Evolutionary conservation across 2,888 invertebrate species (phyloP).

Genomic region (Pomacea canaliculata): DNA sequence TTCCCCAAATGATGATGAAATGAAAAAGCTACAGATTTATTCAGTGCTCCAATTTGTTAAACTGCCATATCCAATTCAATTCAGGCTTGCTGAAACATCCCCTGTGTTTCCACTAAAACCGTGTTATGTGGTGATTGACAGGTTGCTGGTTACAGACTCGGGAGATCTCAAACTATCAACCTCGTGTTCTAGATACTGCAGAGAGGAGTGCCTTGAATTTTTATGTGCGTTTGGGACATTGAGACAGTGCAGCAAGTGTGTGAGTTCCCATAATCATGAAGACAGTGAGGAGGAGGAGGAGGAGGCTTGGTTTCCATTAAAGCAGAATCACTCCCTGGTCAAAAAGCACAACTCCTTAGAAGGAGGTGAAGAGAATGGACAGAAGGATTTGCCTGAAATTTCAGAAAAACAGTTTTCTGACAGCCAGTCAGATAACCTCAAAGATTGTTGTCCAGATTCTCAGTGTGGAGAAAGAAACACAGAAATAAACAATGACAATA

Average conservation of each 20-base stretch:
- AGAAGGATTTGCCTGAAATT: background rate
- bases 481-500: background rate
- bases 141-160: background rate
- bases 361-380: background rate
- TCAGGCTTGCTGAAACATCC: too few relatives aligned
- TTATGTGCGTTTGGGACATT: conserved; percentile 8
- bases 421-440: background rate
- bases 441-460: background rate
- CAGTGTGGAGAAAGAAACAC: background rate
- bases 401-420: too few relatives aligned
- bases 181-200: conserved; percentile 3
- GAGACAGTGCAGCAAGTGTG: background rate
- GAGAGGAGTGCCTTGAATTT: conserved; percentile 10
- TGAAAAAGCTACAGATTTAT: too few relatives aligned
- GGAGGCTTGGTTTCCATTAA: background rate
- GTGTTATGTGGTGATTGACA: conserved; percentile 18
- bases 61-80: too few relatives aligned
- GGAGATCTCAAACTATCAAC: background rate
- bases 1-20: too few relatives aligned
- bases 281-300: background rate
- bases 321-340: too few relatives aligned
- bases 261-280: background rate
- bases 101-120: background rate
- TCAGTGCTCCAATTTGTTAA: too few relatives aligned
- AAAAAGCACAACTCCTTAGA: background rate